A percentile compares a stretch with the other conserved stretches of the same genome.
phyloP scores from a whole-genome alignment of 2,797 vertebrate genomes.

The Leucoraja ocellata region DNA sequence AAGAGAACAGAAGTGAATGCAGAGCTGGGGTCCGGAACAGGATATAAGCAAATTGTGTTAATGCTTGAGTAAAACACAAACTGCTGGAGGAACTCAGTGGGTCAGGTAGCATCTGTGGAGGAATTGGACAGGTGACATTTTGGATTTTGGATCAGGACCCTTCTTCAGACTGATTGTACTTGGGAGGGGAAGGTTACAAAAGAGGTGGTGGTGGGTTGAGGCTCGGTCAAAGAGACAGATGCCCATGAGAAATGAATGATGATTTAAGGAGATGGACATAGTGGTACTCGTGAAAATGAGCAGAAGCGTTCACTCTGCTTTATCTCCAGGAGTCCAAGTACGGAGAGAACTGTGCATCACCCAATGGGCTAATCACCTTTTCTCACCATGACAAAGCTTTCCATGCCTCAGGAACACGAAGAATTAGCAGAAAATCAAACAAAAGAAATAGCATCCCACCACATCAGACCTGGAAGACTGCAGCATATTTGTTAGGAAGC shows the following conservation, averaged over 20 bases:
- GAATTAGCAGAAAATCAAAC: background rate
- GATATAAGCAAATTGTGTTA: background rate
- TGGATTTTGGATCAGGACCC: too few relatives aligned
- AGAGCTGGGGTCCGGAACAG: background rate
- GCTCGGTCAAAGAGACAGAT: background rate
- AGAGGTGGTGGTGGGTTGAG: background rate
- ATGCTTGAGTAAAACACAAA: too few relatives aligned
- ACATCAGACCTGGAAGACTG: background rate
- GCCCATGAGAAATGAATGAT: background rate
- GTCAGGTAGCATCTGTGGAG: too few relatives aligned
- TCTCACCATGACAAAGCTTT: too few relatives aligned
- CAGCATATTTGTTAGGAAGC: background rate
- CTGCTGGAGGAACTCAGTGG: too few relatives aligned
- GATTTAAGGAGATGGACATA: background rate
- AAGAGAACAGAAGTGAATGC: background rate
- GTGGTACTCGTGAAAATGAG: background rate
- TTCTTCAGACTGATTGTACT: too few relatives aligned
- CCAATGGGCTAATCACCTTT: background rate
- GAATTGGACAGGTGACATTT: too few relatives aligned
- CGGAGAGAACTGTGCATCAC: background rate
- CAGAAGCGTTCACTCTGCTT: too few relatives aligned
- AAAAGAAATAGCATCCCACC: background rate
- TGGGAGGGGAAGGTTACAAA: too few relatives aligned
- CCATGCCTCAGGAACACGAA: background rate
- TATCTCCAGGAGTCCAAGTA: background rate